A percentile compares a stretch with the other conserved stretches of the same genome.
Conservation (phyloP, 2,797 vertebrate species). For the Dallia pectoralis region DNA sequence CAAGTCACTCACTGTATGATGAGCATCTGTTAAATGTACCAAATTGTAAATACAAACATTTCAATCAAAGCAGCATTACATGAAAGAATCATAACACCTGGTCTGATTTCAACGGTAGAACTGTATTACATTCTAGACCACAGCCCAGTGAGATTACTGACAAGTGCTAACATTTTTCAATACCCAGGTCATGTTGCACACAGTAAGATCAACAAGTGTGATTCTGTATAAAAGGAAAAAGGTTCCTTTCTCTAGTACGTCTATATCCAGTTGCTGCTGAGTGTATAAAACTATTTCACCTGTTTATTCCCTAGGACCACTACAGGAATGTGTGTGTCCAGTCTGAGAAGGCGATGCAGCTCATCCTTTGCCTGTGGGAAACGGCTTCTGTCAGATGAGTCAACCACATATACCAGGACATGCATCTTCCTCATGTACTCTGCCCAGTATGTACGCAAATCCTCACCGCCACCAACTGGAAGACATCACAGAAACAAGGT, state of each 20-base stretch:
- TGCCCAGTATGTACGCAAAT: constrained; percentile 85
- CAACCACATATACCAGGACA: constrained; percentile 87
- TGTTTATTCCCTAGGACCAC: constrained; percentile 82
- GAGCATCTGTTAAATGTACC: not conserved
- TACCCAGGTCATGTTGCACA: not conserved
- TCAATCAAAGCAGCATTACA: not conserved
- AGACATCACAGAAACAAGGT: not conserved
- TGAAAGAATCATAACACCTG: not conserved
- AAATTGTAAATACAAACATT: not conserved
- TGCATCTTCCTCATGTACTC: constrained; percentile 85
- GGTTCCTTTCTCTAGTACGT: not conserved
- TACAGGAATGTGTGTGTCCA: constrained; percentile 78
- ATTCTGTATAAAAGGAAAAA: not conserved
- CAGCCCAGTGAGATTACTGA: not conserved
- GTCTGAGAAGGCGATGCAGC: constrained; percentile 80
- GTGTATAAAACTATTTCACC: constrained; percentile 35
- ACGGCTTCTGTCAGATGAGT: constrained; percentile 80
- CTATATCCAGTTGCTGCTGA: not conserved
- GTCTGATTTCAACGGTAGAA: not conserved
- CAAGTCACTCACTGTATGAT: not conserved
- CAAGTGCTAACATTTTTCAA: not conserved
- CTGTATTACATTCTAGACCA: not conserved
- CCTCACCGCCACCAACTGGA: constrained; percentile 86
- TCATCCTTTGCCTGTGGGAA: constrained; percentile 80
- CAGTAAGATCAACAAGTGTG: not conserved